Evolutionary conservation across 2,797 vertebrate genomes (phyloP).

Genomic region (Danio aesculapii): DNA sequence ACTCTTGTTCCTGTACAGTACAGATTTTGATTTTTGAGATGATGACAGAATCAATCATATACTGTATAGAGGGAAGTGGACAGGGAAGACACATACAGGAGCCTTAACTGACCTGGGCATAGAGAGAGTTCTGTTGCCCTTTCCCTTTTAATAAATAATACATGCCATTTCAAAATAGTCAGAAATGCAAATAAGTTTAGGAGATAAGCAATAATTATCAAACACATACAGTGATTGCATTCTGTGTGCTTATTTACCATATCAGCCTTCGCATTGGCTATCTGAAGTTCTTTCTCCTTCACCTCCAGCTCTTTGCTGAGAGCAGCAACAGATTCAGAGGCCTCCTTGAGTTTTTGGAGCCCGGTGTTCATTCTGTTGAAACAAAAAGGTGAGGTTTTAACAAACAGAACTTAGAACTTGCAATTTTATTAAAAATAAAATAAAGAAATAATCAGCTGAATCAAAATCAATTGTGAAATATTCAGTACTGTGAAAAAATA

Average conservation of each 20-base stretch:
- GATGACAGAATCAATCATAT: neutral
- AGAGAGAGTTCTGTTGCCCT: neutral
- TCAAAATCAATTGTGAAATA: too few species aligned
- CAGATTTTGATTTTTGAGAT: neutral
- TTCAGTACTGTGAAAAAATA: too few species aligned
- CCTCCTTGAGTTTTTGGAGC: slow-evolving; percentile 93
- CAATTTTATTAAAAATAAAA: too few species aligned
- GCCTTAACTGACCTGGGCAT: neutral
- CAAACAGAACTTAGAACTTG: too few species aligned
- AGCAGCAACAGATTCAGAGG: slow-evolving; percentile 89
- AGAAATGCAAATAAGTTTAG: neutral
- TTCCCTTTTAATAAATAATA: neutral
- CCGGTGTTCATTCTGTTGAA: slow-evolving; percentile 91
- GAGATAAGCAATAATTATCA: neutral
- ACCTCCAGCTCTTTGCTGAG: slow-evolving; percentile 91
- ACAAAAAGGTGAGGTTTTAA: too few species aligned
- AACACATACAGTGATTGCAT: neutral
- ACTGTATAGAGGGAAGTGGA: slow-evolving; percentile 6
- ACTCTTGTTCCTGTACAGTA: neutral
- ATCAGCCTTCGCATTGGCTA: slow-evolving; percentile 94
- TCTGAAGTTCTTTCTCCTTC: slow-evolving; percentile 93
- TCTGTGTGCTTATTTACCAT: slow-evolving; percentile 76
- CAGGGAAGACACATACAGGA: neutral
- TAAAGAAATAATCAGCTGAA: too few species aligned
- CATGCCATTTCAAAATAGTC: neutral